Evolutionary conservation across 2,797 vertebrate genomes (phyloP), one percentile per base, ranked within the genome.

Genomic region (Sebastes taczanowskii): DNA sequence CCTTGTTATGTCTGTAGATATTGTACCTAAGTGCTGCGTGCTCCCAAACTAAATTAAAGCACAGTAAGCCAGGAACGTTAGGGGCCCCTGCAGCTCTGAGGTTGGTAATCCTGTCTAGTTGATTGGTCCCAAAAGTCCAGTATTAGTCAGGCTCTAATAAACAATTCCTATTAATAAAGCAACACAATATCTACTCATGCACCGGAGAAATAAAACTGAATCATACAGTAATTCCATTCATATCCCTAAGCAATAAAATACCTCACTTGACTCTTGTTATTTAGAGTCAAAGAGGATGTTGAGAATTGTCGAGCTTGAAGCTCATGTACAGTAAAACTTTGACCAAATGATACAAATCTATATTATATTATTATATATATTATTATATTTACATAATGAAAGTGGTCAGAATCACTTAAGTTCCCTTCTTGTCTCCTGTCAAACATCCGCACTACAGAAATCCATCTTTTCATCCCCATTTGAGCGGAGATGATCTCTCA

Each of bases 401-500:
- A 35, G 22, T 13, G 14, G 38, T 4, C 5, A 69, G 42, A 49
- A 32, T 0, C 6, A 52, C 46, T 71, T 34, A 30, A 7, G 5
- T 18, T 56, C 32, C 29, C 27, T 18, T 9, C 23, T 20, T 13
- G 18, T 38, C 32, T 60, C 20, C 7, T 52, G 55, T 62, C 30
- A 73, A 79, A 69, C 30, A 34, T 56, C 20, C 5, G 2, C 30
- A 7, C 42, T 5, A 53, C 9, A 59, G 25, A 68, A 70, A 79
- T 81, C 64, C 42, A 71, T 77, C 52, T 49, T 67, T 42, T 27
- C 14, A 29, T 69, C 69, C 64, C 46, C 58, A 16, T 71, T 58
- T 25, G 49, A 56, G 20, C 22, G 7, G 6, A 32, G 16, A 11
- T 32, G 30, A 53, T n/a, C 22, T 70, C 68, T 74, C 70, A 65